phyloP scores from a whole-genome alignment of 2,888 invertebrate genomes.

The Melanotus villosus region DNA sequence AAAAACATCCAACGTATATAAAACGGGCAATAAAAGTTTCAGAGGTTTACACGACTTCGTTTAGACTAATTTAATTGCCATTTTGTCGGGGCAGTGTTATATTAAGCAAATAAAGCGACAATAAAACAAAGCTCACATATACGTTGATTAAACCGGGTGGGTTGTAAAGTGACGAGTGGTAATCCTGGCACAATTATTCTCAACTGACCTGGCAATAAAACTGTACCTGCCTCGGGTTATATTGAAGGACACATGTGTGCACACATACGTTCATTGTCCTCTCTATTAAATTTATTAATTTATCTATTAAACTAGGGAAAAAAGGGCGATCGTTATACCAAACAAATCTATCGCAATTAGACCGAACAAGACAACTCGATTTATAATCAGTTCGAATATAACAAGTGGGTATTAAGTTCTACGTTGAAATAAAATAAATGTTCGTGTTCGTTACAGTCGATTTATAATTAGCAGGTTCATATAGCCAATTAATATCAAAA shows the following conservation, averaged over 20 bases:
- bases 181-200: slow-evolving; percentile 48
- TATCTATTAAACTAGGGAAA: not conserved
- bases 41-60: slow-evolving; percentile 32
- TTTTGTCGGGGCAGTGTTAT: slow-evolving; percentile 42
- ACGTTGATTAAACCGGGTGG: slow-evolving; percentile 48
- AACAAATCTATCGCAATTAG: not conserved
- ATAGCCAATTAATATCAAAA: slow-evolving; percentile 54
- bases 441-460: slow-evolving; percentile 16
- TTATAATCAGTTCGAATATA: not conserved
- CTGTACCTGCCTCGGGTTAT: slow-evolving; percentile 24
- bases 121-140: slow-evolving; percentile 48
- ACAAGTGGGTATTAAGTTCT: slow-evolving; percentile 14
- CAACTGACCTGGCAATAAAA: slow-evolving; percentile 48
- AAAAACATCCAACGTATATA: no score
- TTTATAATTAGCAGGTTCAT: slow-evolving; percentile 44
- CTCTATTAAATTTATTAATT: slow-evolving; percentile 22
- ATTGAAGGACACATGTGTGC: slow-evolving; percentile 31
- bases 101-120: slow-evolving; percentile 49
- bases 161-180: slow-evolving; percentile 48
- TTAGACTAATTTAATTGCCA: slow-evolving; percentile 46
- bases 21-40: slow-evolving; percentile 24
- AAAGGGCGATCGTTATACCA: not conserved
- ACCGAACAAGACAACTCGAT: no score
- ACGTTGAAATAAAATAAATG: no score
- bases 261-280: not conserved